A percentile compares a stretch with the other conserved stretches of the same genome.
These are phyloP conservation scores for Pomacea maculata DNA, from an alignment of 1,140 invertebrate genomes.

Conservation along the genomic window DNA sequence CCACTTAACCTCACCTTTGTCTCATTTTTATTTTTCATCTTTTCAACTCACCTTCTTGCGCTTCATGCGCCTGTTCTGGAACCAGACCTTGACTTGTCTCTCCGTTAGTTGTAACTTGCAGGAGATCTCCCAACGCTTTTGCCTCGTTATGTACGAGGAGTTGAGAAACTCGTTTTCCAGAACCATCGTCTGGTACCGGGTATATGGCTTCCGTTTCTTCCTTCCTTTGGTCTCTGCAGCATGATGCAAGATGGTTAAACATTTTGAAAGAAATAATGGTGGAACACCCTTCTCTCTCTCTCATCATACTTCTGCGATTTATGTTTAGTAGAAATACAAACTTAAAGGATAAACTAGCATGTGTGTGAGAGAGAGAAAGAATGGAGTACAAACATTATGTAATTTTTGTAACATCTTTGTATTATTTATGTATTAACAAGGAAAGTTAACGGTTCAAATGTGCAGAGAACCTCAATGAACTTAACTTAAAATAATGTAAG, in stretches of 20 bases:
- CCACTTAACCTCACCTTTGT: too few species aligned
- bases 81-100: slow-evolving; percentile 79
- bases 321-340: too few species aligned
- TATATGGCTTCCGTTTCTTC: slow-evolving; percentile 88
- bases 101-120: slow-evolving; percentile 89
- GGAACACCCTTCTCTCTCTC: not conserved
- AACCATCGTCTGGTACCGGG: slow-evolving; percentile 82
- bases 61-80: slow-evolving; percentile 98
- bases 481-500: too few species aligned
- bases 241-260: slow-evolving; percentile 14
- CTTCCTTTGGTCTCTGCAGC: slow-evolving; percentile 63
- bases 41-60: slow-evolving; percentile 83
- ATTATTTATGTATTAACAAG: too few species aligned
- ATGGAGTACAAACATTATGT: too few species aligned
- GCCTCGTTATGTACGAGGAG: slow-evolving; percentile 74
- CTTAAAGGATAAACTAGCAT: too few species aligned
- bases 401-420: too few species aligned
- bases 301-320: not conserved
- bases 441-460: too few species aligned
- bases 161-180: slow-evolving; percentile 75
- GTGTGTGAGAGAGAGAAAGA: too few species aligned
- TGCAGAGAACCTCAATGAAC: too few species aligned
- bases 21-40: too few species aligned
- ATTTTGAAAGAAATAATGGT: not conserved
- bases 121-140: slow-evolving; percentile 89